A percentile compares a stretch with the other conserved stretches of the same genome.
Conservation (phyloP, 2,113 vertebrate genomes). For the Nibea coibor region DNA sequence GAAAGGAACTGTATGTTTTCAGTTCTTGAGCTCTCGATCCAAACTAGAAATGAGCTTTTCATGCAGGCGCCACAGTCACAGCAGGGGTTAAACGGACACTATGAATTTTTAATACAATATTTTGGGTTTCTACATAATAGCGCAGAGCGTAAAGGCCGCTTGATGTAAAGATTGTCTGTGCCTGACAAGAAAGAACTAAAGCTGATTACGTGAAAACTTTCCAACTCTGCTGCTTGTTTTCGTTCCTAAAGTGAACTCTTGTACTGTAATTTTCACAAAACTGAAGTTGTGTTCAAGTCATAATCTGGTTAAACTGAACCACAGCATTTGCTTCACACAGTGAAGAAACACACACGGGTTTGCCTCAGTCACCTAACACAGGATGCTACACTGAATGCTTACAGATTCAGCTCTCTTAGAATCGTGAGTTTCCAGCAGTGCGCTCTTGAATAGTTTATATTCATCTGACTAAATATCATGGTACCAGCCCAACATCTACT, state of each 20-base stretch:
- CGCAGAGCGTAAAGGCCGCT: conserved; percentile 13
- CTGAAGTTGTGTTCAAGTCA: neutral
- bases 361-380: neutral
- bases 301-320: conserved; percentile 1
- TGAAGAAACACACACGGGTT: too few relatives aligned
- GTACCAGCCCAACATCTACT: neutral
- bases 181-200: conserved; percentile 10
- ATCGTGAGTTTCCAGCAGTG: neutral
- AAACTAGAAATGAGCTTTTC: conserved; percentile 50
- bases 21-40: conserved; percentile 46
- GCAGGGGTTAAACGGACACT: conserved; percentile 39
- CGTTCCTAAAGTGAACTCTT: neutral
- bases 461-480: conserved; percentile 7
- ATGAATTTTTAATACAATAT: conserved; percentile 50
- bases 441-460: conserved; percentile 5
- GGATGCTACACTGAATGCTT: neutral
- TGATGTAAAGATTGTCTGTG: conserved; percentile 6
- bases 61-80: conserved; percentile 30
- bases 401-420: neutral
- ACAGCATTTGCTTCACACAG: neutral
- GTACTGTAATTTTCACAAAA: neutral
- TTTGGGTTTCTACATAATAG: conserved; percentile 36
- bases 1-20: conserved; percentile 56
- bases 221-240: neutral
- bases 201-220: conserved; percentile 22